Base-by-base conservation (phyloP, 2,113 vertebrate genomes). In the Hystrix cristata region DNA sequence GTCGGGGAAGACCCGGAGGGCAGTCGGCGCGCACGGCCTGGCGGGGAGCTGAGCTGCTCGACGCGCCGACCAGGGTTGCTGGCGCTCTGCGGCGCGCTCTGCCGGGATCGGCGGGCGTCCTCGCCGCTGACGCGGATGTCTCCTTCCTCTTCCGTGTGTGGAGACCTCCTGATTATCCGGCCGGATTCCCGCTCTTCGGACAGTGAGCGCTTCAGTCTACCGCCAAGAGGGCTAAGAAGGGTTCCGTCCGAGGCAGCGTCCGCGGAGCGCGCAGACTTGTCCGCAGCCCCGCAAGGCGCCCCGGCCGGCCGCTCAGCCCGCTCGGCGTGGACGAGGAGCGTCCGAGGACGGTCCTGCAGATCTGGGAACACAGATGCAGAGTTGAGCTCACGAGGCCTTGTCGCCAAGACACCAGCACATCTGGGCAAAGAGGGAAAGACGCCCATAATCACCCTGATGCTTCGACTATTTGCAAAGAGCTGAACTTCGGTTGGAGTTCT, bases 101-200 rank as follows among this genome's bases (percentile, higher is more conserved):
- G 94, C 96, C 86, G n/a, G 23, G 82, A 96, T 95, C 90, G 74
- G 53, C 3, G 29, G 51, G 67, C 88, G 51, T 85, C 96, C 92
- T 93, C 91, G 27, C 34, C 82, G 13, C 1, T 2, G 87, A 87
- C 67, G 84, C 83, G 59, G 91, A 71, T 55, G 29, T 43, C 95
- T 91, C 80, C 89, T 79, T 96, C 95, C 96, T 94, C 88, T 2
- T 79, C 90, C 92, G 92, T 53, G 87, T 97, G 97, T 97, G 96
- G 97, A 92, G 95, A 55, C 86, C 91, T 71, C 64, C 74, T 3
- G 93, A 95, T 69, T 6, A 27, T 21, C 2, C 82, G 96, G 95
- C 97, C 98, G 97, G 97, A 93, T 72, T 86, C 95, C 97, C 96
- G 89, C 92, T 96, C 96, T 97, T 57, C 91, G 96, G 94, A 96